phyloP scores from a whole-genome alignment of 1,140 invertebrate species.

The Theocolax elegans region DNA sequence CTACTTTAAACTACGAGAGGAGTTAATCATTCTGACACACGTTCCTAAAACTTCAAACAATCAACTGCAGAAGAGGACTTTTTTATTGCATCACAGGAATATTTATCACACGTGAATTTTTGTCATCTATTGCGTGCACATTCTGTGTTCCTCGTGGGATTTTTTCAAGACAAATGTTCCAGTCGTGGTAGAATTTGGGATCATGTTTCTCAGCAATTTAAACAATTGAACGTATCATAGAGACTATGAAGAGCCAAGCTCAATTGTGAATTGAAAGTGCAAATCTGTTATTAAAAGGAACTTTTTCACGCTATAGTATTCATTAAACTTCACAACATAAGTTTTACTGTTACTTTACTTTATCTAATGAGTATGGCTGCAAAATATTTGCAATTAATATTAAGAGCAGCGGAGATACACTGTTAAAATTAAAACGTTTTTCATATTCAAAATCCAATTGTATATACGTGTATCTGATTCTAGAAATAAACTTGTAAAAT shows the following conservation, averaged over 20 bases:
- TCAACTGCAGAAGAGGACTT: slow-evolving; percentile 28
- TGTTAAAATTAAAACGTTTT: not conserved
- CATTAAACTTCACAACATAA: slow-evolving; percentile 2
- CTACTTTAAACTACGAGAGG: slow-evolving; percentile 50
- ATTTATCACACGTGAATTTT: not conserved
- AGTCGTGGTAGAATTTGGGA: not conserved
- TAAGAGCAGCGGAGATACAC: slow-evolving; percentile 21
- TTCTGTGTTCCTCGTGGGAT: slow-evolving; percentile 40
- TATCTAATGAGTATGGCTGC: slow-evolving; percentile 22
- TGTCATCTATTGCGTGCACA: slow-evolving; percentile 2
- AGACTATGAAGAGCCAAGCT: slow-evolving; percentile 8
- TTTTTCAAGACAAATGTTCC: slow-evolving; percentile 20
- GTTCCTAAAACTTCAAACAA: slow-evolving; percentile 30
- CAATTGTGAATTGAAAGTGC: slow-evolving; percentile 15
- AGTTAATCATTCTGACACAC: slow-evolving; percentile 41
- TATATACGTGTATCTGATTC: slow-evolving; percentile 31
- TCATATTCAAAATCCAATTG: slow-evolving; percentile 28
- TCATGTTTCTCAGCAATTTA: not conserved
- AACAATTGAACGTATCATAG: not conserved
- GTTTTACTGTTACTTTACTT: slow-evolving; percentile 12
- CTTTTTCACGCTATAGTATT: slow-evolving; percentile 8
- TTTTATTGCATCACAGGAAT: slow-evolving; percentile 31
- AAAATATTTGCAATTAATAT: slow-evolving; percentile 9
- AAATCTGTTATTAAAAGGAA: slow-evolving; percentile 1
- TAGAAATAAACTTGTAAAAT: slow-evolving; percentile 35